Evolutionary conservation across 2,797 vertebrate genomes (phyloP).

Genomic region (Falco naumanni): DNA sequence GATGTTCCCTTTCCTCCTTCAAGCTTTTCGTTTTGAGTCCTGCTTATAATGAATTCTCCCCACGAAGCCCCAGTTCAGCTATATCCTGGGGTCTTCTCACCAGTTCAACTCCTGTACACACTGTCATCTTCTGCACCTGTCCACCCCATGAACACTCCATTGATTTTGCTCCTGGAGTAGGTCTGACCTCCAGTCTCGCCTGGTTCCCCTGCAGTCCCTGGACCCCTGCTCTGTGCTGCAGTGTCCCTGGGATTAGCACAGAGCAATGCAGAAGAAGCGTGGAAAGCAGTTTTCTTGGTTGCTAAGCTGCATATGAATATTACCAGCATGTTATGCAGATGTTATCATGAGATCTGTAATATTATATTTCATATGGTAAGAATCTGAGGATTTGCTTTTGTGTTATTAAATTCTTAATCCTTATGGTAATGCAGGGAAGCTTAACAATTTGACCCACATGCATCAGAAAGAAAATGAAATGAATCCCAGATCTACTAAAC

Average conservation of each 20-base stretch:
- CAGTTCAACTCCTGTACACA: neutral
- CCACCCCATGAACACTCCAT: neutral
- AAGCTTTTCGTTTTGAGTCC: neutral
- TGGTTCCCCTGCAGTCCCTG: neutral
- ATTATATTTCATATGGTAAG: neutral
- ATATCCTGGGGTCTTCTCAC: neutral
- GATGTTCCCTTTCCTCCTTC: neutral
- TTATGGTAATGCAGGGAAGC: neutral
- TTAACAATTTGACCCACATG: neutral
- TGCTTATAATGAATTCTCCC: neutral
- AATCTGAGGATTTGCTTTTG: neutral
- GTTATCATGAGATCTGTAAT: neutral
- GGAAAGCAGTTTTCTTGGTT: neutral
- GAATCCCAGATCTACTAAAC: neutral
- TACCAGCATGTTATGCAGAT: neutral
- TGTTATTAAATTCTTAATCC: neutral
- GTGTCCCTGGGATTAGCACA: neutral
- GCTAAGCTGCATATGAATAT: neutral
- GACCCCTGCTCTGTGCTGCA: rapidly evolving
- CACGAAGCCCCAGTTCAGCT: neutral
- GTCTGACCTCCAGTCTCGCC: neutral
- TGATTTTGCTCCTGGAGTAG: neutral
- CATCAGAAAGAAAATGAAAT: neutral
- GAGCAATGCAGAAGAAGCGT: neutral
- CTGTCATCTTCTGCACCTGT: neutral